Conservation (phyloP, 2,113 vertebrate genomes). For the Arothron firmamentum region DNA sequence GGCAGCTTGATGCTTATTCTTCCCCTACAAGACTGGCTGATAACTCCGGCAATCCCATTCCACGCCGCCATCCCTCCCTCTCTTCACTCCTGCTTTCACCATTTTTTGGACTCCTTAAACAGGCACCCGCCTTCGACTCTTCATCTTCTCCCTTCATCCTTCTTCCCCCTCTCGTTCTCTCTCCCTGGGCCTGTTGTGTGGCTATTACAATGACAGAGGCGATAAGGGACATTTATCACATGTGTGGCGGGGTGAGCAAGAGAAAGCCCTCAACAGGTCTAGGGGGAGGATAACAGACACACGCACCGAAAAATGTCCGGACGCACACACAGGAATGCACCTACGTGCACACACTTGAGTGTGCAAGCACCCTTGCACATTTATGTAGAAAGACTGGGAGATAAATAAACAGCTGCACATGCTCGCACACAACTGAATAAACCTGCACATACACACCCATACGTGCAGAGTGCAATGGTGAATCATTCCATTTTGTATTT, state of each 20-base stretch:
- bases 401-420: constrained; percentile 42
- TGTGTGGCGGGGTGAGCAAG: constrained; percentile 73
- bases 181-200: constrained; percentile 75
- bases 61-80: constrained; percentile 53
- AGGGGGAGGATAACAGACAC: constrained; percentile 46
- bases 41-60: constrained; percentile 76
- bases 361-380: constrained; percentile 20
- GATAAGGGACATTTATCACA: constrained; percentile 82
- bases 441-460: constrained; percentile 11
- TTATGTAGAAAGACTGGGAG: constrained; percentile 32
- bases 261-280: constrained; percentile 79
- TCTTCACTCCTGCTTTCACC: constrained; percentile 39
- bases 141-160: constrained; percentile 5
- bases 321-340: constrained; percentile 10
- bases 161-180: constrained; percentile 13
- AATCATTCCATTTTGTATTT: constrained; percentile 68
- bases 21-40: constrained; percentile 74
- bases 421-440: constrained; percentile 23
- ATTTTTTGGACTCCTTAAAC: constrained; percentile 37
- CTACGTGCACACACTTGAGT: constrained; percentile 14
- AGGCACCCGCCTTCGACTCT: constrained; percentile 6
- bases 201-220: constrained; percentile 82
- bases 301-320: constrained; percentile 15
- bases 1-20: constrained; percentile 83
- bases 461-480: constrained; percentile 34